A percentile compares a stretch with the other conserved stretches of the same genome.
phyloP scores from a whole-genome alignment of 2,888 invertebrate genomes.

The Parnassius apollo region DNA sequence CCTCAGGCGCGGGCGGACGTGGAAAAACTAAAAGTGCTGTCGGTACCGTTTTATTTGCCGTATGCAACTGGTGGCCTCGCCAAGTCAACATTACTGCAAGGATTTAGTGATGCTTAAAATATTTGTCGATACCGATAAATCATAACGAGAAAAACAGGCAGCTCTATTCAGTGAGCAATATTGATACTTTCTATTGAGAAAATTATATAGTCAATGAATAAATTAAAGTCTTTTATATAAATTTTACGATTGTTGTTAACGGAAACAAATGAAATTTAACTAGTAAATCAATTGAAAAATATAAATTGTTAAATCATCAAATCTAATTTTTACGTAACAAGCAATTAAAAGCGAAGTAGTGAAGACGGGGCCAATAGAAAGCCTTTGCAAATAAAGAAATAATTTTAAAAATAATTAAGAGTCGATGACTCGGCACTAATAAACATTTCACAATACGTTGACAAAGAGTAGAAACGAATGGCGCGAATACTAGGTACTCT shows the following conservation, averaged over 20 bases:
- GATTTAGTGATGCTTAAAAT: slow-evolving; percentile 40
- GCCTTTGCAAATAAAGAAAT: slow-evolving; percentile 47
- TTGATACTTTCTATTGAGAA: slow-evolving; percentile 22
- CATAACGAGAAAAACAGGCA: not conserved
- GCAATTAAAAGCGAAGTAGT: slow-evolving; percentile 25
- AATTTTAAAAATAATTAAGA: slow-evolving; percentile 51
- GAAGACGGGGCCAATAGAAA: slow-evolving; percentile 45
- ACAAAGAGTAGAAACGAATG: slow-evolving; percentile 31
- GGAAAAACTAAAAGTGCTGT: slow-evolving; percentile 47
- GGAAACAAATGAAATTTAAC: slow-evolving; percentile 22
- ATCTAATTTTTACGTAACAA: slow-evolving; percentile 27
- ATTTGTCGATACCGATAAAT: slow-evolving; percentile 31
- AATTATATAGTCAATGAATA: not conserved
- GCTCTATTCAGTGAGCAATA: not conserved
- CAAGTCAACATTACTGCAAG: slow-evolving; percentile 40
- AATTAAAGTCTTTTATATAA: not conserved
- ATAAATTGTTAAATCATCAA: slow-evolving; percentile 24
- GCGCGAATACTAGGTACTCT: slow-evolving; percentile 32
- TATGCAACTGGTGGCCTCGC: slow-evolving; percentile 42
- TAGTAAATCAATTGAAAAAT: slow-evolving; percentile 19
- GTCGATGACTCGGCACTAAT: slow-evolving; percentile 45
- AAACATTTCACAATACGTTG: slow-evolving; percentile 36
- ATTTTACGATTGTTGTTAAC: slow-evolving; percentile 17
- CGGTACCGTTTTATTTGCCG: slow-evolving; percentile 55
- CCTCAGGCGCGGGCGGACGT: slow-evolving; percentile 34